Conservation (phyloP, 35 echinoderm and acorn worm species). For the Strongylocentrotus purpuratus region DNA sequence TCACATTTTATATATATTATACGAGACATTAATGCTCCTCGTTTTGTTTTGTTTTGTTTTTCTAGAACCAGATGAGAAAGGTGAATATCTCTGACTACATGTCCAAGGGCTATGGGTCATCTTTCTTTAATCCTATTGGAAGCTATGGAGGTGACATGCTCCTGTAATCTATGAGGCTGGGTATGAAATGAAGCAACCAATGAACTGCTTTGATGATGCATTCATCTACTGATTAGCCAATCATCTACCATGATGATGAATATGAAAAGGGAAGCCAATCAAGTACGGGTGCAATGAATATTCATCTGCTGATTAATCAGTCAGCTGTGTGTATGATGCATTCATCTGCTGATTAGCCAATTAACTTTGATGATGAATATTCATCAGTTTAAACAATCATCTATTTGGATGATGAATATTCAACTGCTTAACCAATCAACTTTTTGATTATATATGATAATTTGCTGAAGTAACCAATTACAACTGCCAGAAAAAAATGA, state of each 20-base stretch:
- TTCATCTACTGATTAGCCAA: not conserved
- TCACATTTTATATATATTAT: no score
- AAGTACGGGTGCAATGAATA: not conserved
- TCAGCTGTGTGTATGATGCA: not conserved
- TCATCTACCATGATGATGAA: no score
- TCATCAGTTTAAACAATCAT: not conserved
- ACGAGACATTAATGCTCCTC: not conserved
- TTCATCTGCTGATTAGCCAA: not conserved
- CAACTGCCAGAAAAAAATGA: not conserved
- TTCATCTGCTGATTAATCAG: not conserved
- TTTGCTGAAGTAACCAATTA: no score
- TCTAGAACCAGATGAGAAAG: constrained; percentile 40
- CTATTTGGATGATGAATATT: no score
- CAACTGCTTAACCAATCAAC: no score
- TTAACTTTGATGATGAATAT: not conserved
- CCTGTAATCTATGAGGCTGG: not conserved
- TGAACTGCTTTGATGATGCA: not conserved
- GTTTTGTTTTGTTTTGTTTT: not conserved
- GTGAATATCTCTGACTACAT: constrained; percentile 45
- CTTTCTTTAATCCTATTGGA: constrained; percentile 24
- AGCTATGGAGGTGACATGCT: constrained; percentile 48
- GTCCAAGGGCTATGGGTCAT: constrained; percentile 41
- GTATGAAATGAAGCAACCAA: not conserved
- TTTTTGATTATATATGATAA: no score
- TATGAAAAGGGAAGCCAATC: no score